Evolutionary conservation across 1,140 invertebrate species (phyloP).

Genomic region (Nephotettix cincticeps): DNA sequence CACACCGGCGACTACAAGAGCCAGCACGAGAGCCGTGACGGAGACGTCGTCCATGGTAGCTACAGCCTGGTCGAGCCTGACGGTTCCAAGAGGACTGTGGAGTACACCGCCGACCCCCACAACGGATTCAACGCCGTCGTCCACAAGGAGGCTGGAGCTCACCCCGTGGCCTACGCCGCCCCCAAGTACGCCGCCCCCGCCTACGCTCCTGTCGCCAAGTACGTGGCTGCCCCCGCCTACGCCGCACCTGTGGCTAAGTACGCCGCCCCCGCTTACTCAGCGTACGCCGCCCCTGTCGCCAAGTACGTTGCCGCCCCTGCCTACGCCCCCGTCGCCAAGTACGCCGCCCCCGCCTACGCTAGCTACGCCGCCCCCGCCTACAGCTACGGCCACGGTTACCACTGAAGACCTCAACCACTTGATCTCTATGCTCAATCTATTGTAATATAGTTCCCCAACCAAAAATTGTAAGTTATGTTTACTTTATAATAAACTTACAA

Average conservation of each 20-base stretch:
- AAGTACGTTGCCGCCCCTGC: slow-evolving; percentile 24
- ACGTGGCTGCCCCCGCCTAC: slow-evolving; percentile 16
- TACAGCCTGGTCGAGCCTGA: slow-evolving; percentile 22
- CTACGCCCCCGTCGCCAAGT: slow-evolving; percentile 21
- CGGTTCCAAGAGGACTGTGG: slow-evolving; percentile 11
- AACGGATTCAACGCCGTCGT: slow-evolving; percentile 20
- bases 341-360: slow-evolving; percentile 27
- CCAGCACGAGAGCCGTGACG: slow-evolving; percentile 51
- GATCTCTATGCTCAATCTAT: slow-evolving; percentile 18
- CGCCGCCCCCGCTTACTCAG: slow-evolving; percentile 36
- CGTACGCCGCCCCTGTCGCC: slow-evolving; percentile 22
- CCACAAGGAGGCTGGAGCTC: slow-evolving; percentile 15
- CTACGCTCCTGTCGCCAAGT: slow-evolving; percentile 41
- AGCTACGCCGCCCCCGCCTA: slow-evolving; percentile 25
- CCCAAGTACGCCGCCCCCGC: slow-evolving; percentile 43
- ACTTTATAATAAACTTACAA: slow-evolving; percentile 25
- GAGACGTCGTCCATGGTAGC: slow-evolving; percentile 40
- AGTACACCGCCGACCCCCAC: slow-evolving; percentile 17
- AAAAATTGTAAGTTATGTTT: slow-evolving; percentile 24
- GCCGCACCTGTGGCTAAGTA: slow-evolving; percentile 23
- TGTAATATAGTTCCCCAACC: slow-evolving; percentile 13
- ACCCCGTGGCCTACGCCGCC: slow-evolving; percentile 22
- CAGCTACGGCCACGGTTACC: slow-evolving; percentile 10
- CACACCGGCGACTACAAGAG: slow-evolving; percentile 53
- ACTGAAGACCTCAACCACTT: neutral